phyloP scores from a whole-genome alignment of 2,797 vertebrate genomes.

The Arrhamphus sclerolepis region DNA sequence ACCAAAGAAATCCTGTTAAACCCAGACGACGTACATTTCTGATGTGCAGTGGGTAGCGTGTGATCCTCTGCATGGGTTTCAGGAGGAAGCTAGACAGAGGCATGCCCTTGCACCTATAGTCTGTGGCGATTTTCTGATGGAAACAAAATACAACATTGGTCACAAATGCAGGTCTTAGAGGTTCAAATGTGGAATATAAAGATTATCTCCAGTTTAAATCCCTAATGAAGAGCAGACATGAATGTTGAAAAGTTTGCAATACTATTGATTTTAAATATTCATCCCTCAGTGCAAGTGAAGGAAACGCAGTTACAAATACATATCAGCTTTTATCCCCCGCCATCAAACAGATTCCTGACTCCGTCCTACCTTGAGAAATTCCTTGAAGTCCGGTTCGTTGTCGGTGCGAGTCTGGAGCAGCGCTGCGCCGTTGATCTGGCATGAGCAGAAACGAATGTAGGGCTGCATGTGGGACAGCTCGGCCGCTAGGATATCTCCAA shows the following conservation, averaged over 20 bases:
- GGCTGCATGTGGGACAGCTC: conserved; percentile 96
- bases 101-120: conserved; percentile 96
- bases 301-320: not conserved
- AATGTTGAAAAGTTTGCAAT: too few relatives aligned
- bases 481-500: conserved; percentile 89
- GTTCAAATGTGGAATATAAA: too few relatives aligned
- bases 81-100: conserved; percentile 96
- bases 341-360: not conserved
- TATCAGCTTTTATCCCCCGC: not conserved
- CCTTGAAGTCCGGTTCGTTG: conserved; percentile 90
- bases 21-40: conserved; percentile 84
- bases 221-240: too few relatives aligned
- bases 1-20: not conserved
- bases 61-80: conserved; percentile 99
- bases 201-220: too few relatives aligned
- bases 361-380: conserved; percentile 89
- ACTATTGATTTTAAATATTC: too few relatives aligned
- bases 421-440: conserved; percentile 90
- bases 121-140: conserved; percentile 90
- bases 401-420: conserved; percentile 91
- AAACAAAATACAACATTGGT: conserved; percentile 3
- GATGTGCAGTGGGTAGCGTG: conserved; percentile 96
- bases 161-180: too few relatives aligned
- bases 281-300: too few relatives aligned
- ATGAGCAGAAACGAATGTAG: conserved; percentile 96